Conservation (phyloP, 2,797 vertebrate species). For the Peromyscus aztecus region DNA sequence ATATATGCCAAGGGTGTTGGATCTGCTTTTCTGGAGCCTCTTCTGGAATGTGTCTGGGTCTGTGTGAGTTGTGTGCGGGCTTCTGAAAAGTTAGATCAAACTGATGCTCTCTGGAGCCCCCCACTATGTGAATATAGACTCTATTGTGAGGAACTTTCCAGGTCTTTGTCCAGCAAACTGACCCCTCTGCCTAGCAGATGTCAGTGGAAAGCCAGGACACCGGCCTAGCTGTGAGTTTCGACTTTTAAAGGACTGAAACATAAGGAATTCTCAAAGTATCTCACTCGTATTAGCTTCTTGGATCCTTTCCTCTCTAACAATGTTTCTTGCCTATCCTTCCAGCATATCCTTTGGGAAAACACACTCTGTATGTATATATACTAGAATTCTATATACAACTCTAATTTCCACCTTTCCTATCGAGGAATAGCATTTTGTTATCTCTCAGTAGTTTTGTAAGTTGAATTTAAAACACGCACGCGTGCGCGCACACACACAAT, state of each 20-base stretch:
- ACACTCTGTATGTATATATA: not conserved
- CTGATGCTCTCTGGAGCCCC: not conserved
- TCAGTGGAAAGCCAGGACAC: not conserved
- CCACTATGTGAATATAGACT: not conserved
- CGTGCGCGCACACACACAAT: not conserved
- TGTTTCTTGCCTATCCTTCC: not conserved
- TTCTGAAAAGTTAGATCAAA: no score
- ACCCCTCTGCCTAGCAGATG: not conserved
- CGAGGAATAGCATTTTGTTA: not conserved
- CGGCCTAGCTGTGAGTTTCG: not conserved
- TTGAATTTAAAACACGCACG: not conserved
- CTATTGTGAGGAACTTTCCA: not conserved
- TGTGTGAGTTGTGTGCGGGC: accelerated
- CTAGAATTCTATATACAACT: not conserved
- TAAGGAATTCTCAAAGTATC: not conserved
- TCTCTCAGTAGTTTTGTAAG: not conserved
- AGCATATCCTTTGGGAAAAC: not conserved
- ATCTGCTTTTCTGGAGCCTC: accelerated
- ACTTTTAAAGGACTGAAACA: not conserved
- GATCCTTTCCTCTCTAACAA: not conserved
- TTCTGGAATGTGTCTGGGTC: not conserved
- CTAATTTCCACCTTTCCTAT: not conserved
- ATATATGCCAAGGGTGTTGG: no score
- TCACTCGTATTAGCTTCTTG: not conserved
- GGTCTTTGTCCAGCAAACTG: not conserved